These are phyloP conservation scores for Meloe dianella DNA, from an alignment of 2,888 invertebrate species.

Conservation along the genomic window DNA sequence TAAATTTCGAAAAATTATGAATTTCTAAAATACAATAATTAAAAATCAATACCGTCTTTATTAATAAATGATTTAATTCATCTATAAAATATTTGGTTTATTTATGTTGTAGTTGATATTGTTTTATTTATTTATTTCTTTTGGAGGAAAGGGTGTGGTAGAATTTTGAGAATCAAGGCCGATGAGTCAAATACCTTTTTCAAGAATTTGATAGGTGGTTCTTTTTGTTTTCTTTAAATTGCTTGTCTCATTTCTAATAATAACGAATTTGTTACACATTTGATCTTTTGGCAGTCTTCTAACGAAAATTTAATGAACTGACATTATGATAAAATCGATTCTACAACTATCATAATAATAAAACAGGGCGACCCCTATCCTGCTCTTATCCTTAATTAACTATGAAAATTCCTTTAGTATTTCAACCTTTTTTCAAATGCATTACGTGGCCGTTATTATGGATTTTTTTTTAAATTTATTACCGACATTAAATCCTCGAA, in stretches of 20 bases:
- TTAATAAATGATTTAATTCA: no score
- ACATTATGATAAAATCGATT: background rate
- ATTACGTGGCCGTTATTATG: background rate
- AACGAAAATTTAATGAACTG: no score
- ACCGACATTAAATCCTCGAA: background rate
- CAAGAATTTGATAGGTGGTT: background rate
- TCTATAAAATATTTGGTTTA: background rate
- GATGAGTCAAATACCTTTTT: constrained; percentile 10
- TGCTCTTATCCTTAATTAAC: background rate
- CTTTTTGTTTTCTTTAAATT: background rate
- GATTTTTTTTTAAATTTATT: background rate
- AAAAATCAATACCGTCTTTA: background rate
- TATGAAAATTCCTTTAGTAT: background rate
- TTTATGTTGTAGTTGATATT: background rate
- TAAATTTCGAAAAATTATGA: no score
- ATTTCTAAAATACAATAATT: background rate
- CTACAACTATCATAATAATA: background rate
- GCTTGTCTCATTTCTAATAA: background rate
- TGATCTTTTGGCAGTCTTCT: no score
- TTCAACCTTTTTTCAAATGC: background rate
- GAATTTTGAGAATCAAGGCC: constrained; percentile 6
- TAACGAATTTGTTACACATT: background rate
- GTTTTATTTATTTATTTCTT: no score
- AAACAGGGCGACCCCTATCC: no score
- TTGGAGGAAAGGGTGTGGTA: background rate